Percentiles rank a stretch among this genome's conserved stretches.
Evolutionary conservation across 1,140 invertebrate species (phyloP).

Genomic region (Monochamus saltuarius): DNA sequence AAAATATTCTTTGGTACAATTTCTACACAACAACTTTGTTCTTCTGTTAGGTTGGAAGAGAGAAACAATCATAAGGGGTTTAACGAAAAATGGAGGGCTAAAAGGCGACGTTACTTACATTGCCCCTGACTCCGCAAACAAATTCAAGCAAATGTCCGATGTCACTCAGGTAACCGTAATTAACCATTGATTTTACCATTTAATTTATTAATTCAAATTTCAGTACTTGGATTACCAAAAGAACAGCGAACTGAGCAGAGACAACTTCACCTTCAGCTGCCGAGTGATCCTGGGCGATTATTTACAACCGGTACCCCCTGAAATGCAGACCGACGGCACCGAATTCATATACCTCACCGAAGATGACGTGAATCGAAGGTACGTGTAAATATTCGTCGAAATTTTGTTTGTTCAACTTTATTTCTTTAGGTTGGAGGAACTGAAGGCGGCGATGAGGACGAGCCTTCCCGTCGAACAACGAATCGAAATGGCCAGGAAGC

Average conservation of each 20-base stretch:
- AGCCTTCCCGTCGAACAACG: constrained; percentile 67
- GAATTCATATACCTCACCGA: constrained; percentile 64
- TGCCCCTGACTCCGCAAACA: constrained; percentile 78
- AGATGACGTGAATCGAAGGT: constrained; percentile 64
- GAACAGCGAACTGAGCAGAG: constrained; percentile 71
- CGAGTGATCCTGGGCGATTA: constrained; percentile 88
- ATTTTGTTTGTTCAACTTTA: not conserved
- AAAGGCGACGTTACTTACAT: constrained; percentile 87
- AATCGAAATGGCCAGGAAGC: constrained; percentile 64
- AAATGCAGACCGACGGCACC: constrained; percentile 55
- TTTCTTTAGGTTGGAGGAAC: constrained; percentile 60
- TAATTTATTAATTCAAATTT: constrained; percentile 39
- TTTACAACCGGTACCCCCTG: constrained; percentile 67
- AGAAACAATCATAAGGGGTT: constrained; percentile 82
- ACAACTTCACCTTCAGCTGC: constrained; percentile 91
- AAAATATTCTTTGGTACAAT: too few species aligned
- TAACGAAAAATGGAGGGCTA: constrained; percentile 77
- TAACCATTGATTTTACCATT: constrained; percentile 1
- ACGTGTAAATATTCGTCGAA: constrained; percentile 5
- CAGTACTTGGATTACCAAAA: constrained; percentile 80
- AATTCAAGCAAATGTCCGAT: constrained; percentile 72
- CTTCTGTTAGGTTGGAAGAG: constrained; percentile 71
- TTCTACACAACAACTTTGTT: too few species aligned
- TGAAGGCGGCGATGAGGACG: constrained; percentile 53
- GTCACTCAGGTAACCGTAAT: constrained; percentile 62